Percentiles rank a stretch among this genome's conserved stretches.
These are phyloP conservation scores for Acipenser ruthenus DNA, from an alignment of 2,797 vertebrate species.

Conservation along the genomic window DNA sequence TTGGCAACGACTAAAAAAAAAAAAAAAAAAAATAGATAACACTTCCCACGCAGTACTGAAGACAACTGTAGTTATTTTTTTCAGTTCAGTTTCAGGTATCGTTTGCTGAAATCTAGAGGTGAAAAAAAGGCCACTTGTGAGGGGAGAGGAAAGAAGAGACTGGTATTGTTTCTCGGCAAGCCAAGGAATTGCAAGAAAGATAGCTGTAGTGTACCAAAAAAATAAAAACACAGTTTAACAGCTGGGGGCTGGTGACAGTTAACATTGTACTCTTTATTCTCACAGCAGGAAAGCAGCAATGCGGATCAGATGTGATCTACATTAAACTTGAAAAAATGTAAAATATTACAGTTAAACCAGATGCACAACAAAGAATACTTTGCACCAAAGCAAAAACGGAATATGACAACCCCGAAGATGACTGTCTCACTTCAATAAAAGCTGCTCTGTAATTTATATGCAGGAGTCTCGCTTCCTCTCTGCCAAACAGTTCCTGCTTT, in stretches of 20 bases:
- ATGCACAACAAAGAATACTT: not conserved
- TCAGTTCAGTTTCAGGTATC: not conserved
- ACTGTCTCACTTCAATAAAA: slow-evolving; percentile 2
- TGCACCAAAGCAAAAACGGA: not conserved
- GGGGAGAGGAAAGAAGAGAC: slow-evolving; percentile 25
- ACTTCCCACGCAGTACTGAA: not conserved
- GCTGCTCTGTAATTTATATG: not conserved
- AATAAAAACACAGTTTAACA: slow-evolving; percentile 33
- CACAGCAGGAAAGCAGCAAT: slow-evolving; percentile 26
- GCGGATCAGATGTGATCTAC: slow-evolving; percentile 4
- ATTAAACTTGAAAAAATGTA: not conserved
- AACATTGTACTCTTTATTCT: slow-evolving; percentile 20
- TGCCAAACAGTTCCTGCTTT: not conserved
- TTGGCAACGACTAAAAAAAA: not conserved
- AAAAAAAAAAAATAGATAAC: not conserved
- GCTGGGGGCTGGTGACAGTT: slow-evolving; percentile 30
- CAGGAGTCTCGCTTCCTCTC: not conserved
- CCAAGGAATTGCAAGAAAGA: slow-evolving; percentile 34
- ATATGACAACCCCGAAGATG: not conserved
- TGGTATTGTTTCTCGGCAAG: slow-evolving; percentile 25
- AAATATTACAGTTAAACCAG: not conserved
- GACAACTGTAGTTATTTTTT: not conserved
- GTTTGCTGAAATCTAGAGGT: slow-evolving; percentile 23
- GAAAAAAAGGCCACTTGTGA: slow-evolving; percentile 38
- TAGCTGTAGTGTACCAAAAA: slow-evolving; percentile 28